These are phyloP conservation scores for Nothocercus julius DNA, from an alignment of 2,113 vertebrate genomes.

Conservation along the genomic window DNA sequence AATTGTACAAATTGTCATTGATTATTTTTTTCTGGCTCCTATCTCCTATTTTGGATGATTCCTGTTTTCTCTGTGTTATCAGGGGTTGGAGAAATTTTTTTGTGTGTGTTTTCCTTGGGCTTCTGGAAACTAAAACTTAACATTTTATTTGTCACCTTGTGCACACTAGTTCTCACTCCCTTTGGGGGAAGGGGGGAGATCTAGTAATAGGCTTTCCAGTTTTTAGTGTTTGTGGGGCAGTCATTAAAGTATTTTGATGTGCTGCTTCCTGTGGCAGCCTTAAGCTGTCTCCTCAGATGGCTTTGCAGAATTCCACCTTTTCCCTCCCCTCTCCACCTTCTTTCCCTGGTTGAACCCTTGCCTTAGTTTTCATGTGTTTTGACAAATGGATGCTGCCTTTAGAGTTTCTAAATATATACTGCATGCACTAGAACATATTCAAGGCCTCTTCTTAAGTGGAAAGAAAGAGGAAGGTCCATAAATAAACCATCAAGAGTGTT, in stretches of 20 bases:
- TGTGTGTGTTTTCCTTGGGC: not conserved
- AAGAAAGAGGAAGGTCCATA: constrained; percentile 29
- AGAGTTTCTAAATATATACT: constrained; percentile 45
- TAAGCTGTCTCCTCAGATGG: constrained; percentile 64
- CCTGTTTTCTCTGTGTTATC: not conserved
- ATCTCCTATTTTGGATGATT: not conserved
- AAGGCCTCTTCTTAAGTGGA: constrained; percentile 45
- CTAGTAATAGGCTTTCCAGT: constrained; percentile 62
- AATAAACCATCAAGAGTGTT: constrained; percentile 46
- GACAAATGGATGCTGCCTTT: constrained; percentile 63
- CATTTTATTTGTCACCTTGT: constrained; percentile 21
- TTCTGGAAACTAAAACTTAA: not conserved
- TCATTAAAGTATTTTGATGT: constrained; percentile 69
- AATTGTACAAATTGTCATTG: not conserved
- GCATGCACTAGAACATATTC: constrained; percentile 48
- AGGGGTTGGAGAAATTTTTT: not conserved
- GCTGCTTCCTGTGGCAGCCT: constrained; percentile 35
- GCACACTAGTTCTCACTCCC: constrained; percentile 58
- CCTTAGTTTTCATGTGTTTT: constrained; percentile 61
- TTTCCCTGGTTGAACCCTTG: constrained; percentile 38
- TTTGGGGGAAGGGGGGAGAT: constrained; percentile 16
- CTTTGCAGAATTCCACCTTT: constrained; percentile 54
- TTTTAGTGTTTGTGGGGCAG: constrained; percentile 38
- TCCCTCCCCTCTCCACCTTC: not conserved
- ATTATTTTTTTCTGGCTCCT: not conserved